Evolutionary conservation across 2,888 invertebrate genomes (phyloP).

Genomic region (Sipha maydis): DNA sequence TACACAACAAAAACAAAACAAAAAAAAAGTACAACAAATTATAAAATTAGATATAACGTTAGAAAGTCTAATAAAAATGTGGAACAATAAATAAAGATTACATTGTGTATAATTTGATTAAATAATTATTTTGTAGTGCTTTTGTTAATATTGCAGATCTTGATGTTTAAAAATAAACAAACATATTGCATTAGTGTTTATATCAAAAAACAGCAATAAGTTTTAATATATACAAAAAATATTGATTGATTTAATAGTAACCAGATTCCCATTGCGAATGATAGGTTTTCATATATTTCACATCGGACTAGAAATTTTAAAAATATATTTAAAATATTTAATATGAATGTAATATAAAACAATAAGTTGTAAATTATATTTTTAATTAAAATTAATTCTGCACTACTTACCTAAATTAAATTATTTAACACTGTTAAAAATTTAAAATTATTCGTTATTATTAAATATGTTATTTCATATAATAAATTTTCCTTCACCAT

Average conservation of each 20-base stretch:
- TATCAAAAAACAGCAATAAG: neutral
- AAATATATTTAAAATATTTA: slow-evolving; percentile 38
- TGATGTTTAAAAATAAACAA: slow-evolving; percentile 32
- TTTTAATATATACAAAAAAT: slow-evolving; percentile 33
- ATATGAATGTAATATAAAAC: neutral
- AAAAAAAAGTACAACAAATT: slow-evolving; percentile 36
- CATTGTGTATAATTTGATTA: slow-evolving; percentile 32
- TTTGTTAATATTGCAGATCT: slow-evolving; percentile 47
- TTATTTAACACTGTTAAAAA: slow-evolving; percentile 1
- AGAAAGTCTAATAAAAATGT: slow-evolving; percentile 53
- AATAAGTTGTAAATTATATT: neutral
- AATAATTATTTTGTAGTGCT: slow-evolving; percentile 49
- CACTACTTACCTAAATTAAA: neutral
- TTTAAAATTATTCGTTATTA: neutral
- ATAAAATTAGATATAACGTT: slow-evolving; percentile 55
- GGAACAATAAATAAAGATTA: slow-evolving; percentile 56
- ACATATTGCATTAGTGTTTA: slow-evolving; percentile 35
- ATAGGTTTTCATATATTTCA: slow-evolving; percentile 65
- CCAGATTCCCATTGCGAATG: slow-evolving; percentile 65
- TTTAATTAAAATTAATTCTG: neutral
- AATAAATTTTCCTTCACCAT: slow-evolving; percentile 34
- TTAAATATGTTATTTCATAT: slow-evolving; percentile 13
- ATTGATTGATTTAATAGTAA: slow-evolving; percentile 63
- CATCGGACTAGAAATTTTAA: slow-evolving; percentile 63
- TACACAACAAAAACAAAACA: slow-evolving; percentile 49